Conservation (phyloP, 2,113 vertebrate genomes). For the Cebus imitator region DNA sequence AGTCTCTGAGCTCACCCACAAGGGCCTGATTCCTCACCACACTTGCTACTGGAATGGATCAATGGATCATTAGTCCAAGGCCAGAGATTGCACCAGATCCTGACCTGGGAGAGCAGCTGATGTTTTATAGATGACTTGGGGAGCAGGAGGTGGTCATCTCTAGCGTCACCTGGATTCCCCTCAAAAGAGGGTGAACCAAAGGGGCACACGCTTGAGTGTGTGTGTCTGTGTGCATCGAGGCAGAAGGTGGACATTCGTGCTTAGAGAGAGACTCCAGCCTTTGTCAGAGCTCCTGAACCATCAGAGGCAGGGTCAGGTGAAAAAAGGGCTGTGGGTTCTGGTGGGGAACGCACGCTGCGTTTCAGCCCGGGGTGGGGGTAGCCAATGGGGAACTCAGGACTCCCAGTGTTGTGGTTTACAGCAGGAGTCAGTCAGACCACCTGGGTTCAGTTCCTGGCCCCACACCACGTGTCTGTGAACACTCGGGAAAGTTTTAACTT, state of each 20-base stretch:
- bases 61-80: background rate
- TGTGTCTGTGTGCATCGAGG: accelerated
- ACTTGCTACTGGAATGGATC: background rate
- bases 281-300: background rate
- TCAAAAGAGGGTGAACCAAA: background rate
- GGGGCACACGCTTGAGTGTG: accelerated
- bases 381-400: background rate
- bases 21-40: background rate
- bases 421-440: accelerated
- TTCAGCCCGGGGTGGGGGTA: background rate
- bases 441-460: background rate
- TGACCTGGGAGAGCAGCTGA: background rate
- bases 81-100: background rate
- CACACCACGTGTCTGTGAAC: background rate
- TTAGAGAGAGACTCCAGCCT: background rate
- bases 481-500: background rate
- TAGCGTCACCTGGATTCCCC: background rate
- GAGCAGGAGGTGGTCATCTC: background rate
- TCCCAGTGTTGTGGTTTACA: accelerated
- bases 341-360: accelerated
- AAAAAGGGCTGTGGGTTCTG: background rate
- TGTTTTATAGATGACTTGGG: background rate
- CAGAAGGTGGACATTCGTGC: background rate
- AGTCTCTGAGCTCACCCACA: accelerated
- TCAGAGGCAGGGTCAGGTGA: background rate